Evolutionary conservation across 2,797 vertebrate species (phyloP).

Genomic region (Microhierax caerulescens): DNA sequence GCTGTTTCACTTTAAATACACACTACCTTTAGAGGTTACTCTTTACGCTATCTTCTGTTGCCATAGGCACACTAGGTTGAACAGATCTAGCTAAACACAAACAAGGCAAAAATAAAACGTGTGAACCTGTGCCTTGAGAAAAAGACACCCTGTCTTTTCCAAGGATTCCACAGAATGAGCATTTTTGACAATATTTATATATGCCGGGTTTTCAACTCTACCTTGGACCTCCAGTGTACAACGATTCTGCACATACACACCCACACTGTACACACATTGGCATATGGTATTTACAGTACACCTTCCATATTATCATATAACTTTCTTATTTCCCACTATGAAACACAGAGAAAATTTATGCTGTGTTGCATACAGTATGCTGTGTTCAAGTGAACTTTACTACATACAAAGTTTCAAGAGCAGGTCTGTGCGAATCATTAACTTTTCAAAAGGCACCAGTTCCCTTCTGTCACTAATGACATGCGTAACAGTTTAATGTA

Average conservation of each 20-base stretch:
- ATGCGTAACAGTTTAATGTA: slow-evolving; percentile 85
- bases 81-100: slow-evolving; percentile 53
- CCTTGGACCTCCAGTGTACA: slow-evolving; percentile 39
- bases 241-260: slow-evolving; percentile 57
- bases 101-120: slow-evolving; percentile 47
- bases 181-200: slow-evolving; percentile 30
- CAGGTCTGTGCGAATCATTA: slow-evolving; percentile 82
- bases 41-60: slow-evolving; percentile 31
- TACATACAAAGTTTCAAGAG: slow-evolving; percentile 71
- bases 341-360: slow-evolving; percentile 58
- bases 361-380: slow-evolving; percentile 56
- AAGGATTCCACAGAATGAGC: slow-evolving; percentile 12
- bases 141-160: slow-evolving; percentile 5
- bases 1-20: neutral
- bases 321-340: slow-evolving; percentile 51
- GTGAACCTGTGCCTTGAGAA: slow-evolving; percentile 36
- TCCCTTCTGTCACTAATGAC: slow-evolving; percentile 86
- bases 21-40: slow-evolving; percentile 51
- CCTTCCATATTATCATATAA: slow-evolving; percentile 61
- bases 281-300: slow-evolving; percentile 69
- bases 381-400: slow-evolving; percentile 65
- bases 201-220: neutral
- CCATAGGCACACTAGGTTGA: slow-evolving; percentile 22
- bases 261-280: slow-evolving; percentile 58
- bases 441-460: slow-evolving; percentile 80